Base-by-base conservation (phyloP, 2,888 invertebrate species). In the Hirtodrosophila confusa region DNA sequence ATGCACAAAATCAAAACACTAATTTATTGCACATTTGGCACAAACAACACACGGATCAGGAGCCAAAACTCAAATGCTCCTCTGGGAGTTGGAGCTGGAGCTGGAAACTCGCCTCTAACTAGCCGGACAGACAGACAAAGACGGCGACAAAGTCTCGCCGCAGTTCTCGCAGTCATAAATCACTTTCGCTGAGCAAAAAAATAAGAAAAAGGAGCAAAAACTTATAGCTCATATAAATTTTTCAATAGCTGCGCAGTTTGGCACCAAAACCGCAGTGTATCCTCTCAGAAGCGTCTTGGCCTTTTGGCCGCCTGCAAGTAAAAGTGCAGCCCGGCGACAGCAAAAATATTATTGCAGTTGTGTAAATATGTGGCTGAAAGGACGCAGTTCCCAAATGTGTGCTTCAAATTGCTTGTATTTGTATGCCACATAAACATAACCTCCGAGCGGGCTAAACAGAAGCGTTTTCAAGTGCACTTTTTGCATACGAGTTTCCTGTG, bases 1-100 rank as follows among this genome's bases (percentile, higher is more conserved):
- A 65, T 88, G 86, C 86, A 79, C 68, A 86, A 88, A 82, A 82
- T 82, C 82, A 82, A 88, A 82, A 82, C 82, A 82, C 66, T 82
- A 86, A 82, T 82, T 88, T 82, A 82, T 88, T 79, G 88, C 86
- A 83, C 84, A 79, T 88, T 88, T 65, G 84, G 82, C 84, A 88
- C 88, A 86, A 86, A 82, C 86, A 88, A 75, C 79, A 63, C 61
- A 61, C 69, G 62, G 68, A 74, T 78, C 63, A 64, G 78, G 47
- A 75, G 75, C 78, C 75, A 75, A 74, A 55, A 50, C 78, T 80
- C 74, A 73, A 77, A 77, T 55, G 66, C 77, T 55, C 80, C 80
- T 62, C 17, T 29, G 78, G 60, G 70, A 74, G 29, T 51, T 27
- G 33, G 31, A 49, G 44, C 35, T 69, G 35, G 23, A 55, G 58